Evolutionary conservation across 64 coral and sea anemone genomes (phyloP).

Genomic region (Montipora efflorescens): DNA sequence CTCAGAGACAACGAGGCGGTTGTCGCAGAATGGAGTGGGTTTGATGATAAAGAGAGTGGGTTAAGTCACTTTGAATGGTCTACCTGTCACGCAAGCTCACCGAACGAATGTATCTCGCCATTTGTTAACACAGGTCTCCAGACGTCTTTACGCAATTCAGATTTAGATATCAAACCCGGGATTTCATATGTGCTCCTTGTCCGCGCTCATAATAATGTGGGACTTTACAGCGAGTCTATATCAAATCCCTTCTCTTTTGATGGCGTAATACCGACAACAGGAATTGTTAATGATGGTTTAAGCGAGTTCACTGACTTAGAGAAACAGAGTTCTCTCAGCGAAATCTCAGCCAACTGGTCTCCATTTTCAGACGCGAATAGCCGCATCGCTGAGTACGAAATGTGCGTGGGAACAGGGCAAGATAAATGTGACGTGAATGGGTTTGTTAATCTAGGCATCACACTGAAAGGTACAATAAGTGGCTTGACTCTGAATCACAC

Average conservation of each 20-base stretch:
- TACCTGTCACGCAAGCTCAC: not conserved
- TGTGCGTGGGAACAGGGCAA: constrained; percentile 61
- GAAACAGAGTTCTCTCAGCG: constrained; percentile 32
- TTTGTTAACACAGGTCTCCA: constrained; percentile 48
- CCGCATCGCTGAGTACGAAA: constrained; percentile 33
- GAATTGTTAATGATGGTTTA: constrained; percentile 46
- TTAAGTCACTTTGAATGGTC: constrained; percentile 69
- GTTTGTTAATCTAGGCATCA: constrained; percentile 21
- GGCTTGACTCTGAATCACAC: constrained; percentile 77
- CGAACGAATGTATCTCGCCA: constrained; percentile 30
- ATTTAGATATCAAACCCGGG: constrained; percentile 28
- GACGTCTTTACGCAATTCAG: not conserved
- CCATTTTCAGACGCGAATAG: constrained; percentile 39
- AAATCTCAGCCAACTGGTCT: constrained; percentile 74
- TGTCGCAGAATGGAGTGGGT: constrained; percentile 46
- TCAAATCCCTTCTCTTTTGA: constrained; percentile 54
- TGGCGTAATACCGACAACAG: constrained; percentile 2
- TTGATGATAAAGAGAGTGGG: constrained; percentile 57
- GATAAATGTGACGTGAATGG: constrained; percentile 39
- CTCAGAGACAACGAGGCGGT: too few species aligned
- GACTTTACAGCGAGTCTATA: constrained; percentile 9
- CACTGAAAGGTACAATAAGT: constrained; percentile 29
- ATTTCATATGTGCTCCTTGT: constrained; percentile 51
- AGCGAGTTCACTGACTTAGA: constrained; percentile 8
- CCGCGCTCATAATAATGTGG: constrained; percentile 62